Evolutionary conservation across 2,888 invertebrate species (phyloP).

Genomic region (Harmothoe impar): DNA sequence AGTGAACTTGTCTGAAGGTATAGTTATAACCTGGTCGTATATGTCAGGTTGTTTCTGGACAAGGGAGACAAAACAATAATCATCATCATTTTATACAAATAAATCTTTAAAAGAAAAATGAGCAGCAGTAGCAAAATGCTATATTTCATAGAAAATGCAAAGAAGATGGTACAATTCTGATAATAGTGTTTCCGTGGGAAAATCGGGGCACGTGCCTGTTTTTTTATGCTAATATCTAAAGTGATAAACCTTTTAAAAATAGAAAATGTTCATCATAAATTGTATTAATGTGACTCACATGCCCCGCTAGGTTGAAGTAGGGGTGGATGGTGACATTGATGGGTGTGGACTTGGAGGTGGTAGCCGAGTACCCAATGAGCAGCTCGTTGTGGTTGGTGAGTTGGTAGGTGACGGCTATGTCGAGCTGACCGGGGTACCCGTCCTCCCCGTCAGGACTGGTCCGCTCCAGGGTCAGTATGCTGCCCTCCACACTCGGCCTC

Average conservation of each 20-base stretch:
- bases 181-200: too few relatives aligned
- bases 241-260: too few relatives aligned
- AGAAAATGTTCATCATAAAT: too few relatives aligned
- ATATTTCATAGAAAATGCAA: too few relatives aligned
- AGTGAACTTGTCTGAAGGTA: conserved; percentile 91
- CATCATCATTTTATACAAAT: too few relatives aligned
- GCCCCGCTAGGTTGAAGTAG: conserved; percentile 95
- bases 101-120: too few relatives aligned
- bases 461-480: conserved; percentile 89
- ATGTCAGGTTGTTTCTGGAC: conserved; percentile 77
- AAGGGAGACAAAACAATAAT: conserved; percentile 46
- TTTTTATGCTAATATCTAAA: too few relatives aligned
- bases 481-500: conserved; percentile 86
- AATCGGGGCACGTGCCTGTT: too few relatives aligned
- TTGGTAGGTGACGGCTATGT: conserved; percentile 88
- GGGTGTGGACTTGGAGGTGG: conserved; percentile 90
- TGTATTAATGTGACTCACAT: conserved; percentile 86
- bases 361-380: conserved; percentile 89
- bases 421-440: conserved; percentile 93
- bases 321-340: conserved; percentile 94
- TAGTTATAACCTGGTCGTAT: conserved; percentile 81
- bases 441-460: conserved; percentile 90
- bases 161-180: too few relatives aligned
- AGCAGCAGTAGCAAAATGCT: too few relatives aligned
- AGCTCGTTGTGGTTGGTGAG: conserved; percentile 89